Base-by-base conservation (phyloP, 1,140 invertebrate species). In the Drosophila hydei region DNA sequence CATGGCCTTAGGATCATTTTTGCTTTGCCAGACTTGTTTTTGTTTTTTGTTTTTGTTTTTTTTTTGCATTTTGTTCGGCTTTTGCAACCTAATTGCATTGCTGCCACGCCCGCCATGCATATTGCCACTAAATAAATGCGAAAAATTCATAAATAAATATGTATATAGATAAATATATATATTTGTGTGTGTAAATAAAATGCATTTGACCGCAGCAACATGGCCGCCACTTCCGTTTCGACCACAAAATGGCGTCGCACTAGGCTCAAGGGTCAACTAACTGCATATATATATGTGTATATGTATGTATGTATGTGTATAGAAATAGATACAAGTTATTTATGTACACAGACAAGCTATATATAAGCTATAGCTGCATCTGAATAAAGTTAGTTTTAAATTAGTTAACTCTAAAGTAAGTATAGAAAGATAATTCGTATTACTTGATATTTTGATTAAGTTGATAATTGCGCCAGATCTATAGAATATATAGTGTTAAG, bases 1-100 rank as follows among this genome's bases (percentile, higher is more conserved):
- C 59, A 72, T 85, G 81, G 80, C 81, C 80, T 85, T 87, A 85
- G 80, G 80, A 85, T 85, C 81, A n/a, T 69, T 48, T 52, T 61
- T 14, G 38, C 52, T 68, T 65, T 64, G 30, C 19, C 67, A 71
- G 68, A 72, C 62, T 67, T 19, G 69, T 72, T 72, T 65, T 50
- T 27, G 12, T 58, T 58, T 40, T 16, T 27, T 21, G 2, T 59
- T 30, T 14, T 33, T 23, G 3, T 36, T 54, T 1, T 25, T 21
- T 7, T 36, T 38, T 1, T n/a, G n/a, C n/a, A n/a, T n/a, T n/a
- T 23, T 47, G 30, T 11, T 21, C 21, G n/a, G 21, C 45, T 33
- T 33, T 33, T 8, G 60, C 60, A 52, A 48, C 62, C 62, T 65
- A 58, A 65, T 65, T 67, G 64, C 55, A 50, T 25, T 51, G 55